A percentile compares a stretch with the other conserved stretches of the same genome.
Evolutionary conservation across 2,888 invertebrate genomes (phyloP).

Genomic region (Cordilura impudica): DNA sequence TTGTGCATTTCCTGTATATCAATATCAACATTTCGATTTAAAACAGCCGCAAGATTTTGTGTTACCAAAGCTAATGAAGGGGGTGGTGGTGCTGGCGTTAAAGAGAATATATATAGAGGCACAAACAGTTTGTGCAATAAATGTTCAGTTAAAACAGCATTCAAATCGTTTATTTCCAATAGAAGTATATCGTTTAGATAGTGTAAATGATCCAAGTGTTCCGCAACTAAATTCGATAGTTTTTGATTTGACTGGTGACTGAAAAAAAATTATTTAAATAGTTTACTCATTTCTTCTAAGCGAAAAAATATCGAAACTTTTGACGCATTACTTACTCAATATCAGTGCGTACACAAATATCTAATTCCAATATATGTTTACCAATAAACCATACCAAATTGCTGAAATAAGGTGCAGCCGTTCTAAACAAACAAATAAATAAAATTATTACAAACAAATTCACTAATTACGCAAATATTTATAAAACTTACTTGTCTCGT

Average conservation of each 20-base stretch:
- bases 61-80: slow-evolving; percentile 81
- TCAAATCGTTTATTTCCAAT: slow-evolving; percentile 93
- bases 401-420: slow-evolving; percentile 98
- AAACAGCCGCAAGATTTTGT: slow-evolving; percentile 82
- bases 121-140: slow-evolving; percentile 94
- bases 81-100: slow-evolving; percentile 80
- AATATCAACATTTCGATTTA: slow-evolving; percentile 80
- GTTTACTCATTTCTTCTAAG: background rate
- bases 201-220: slow-evolving; percentile 97
- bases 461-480: background rate
- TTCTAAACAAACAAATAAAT: slow-evolving; percentile 78
- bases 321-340: slow-evolving; percentile 85
- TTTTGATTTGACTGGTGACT: slow-evolving; percentile 95
- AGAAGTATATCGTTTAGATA: slow-evolving; percentile 97
- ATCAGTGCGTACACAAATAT: slow-evolving; percentile 95
- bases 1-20: slow-evolving; percentile 81
- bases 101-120: slow-evolving; percentile 95
- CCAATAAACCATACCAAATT: slow-evolving; percentile 99
- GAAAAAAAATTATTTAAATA: slow-evolving; percentile 59
- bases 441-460: background rate
- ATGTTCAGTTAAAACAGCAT: slow-evolving; percentile 96
- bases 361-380: slow-evolving; percentile 96
- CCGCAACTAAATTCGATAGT: slow-evolving; percentile 95
- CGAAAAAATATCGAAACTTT: background rate
- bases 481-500: slow-evolving; percentile 83